phyloP scores from a whole-genome alignment of 2,888 invertebrate species.

The Drosophila paranaensis region DNA sequence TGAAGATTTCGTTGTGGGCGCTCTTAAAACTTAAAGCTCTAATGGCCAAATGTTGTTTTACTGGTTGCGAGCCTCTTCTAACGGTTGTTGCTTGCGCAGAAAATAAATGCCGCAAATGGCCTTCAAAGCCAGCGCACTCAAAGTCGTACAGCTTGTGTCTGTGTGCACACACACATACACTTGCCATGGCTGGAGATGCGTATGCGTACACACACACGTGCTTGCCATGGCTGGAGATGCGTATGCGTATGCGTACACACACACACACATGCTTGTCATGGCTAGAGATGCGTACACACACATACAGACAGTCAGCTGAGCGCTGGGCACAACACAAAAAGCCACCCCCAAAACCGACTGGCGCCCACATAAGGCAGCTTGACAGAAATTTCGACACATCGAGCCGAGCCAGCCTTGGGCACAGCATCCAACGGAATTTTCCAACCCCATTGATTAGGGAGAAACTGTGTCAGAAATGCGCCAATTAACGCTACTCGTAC shows the following conservation, averaged over 20 bases:
- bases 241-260: not conserved
- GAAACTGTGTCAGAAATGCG: conserved; percentile 61
- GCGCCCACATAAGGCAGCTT: conserved; percentile 13
- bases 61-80: conserved; percentile 19
- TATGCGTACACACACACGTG: not conserved
- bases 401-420: conserved; percentile 11
- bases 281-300: no score
- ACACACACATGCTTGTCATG: no score
- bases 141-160: conserved; percentile 34
- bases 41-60: conserved; percentile 16
- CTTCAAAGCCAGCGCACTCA: conserved; percentile 44
- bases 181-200: not conserved
- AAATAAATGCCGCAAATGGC: conserved; percentile 42
- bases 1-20: conserved; percentile 5
- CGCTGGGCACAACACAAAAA: conserved; percentile 42
- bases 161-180: not conserved
- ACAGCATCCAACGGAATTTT: conserved; percentile 59
- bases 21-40: conserved; percentile 1
- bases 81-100: conserved; percentile 34
- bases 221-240: not conserved
- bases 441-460: conserved; percentile 52
- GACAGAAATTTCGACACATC: conserved; percentile 43
- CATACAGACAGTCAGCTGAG: conserved; percentile 44
- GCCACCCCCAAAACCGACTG: conserved; percentile 45
- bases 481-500: conserved; percentile 41